Conservation (phyloP, 1,140 invertebrate genomes). For the Danaus plexippus region DNA sequence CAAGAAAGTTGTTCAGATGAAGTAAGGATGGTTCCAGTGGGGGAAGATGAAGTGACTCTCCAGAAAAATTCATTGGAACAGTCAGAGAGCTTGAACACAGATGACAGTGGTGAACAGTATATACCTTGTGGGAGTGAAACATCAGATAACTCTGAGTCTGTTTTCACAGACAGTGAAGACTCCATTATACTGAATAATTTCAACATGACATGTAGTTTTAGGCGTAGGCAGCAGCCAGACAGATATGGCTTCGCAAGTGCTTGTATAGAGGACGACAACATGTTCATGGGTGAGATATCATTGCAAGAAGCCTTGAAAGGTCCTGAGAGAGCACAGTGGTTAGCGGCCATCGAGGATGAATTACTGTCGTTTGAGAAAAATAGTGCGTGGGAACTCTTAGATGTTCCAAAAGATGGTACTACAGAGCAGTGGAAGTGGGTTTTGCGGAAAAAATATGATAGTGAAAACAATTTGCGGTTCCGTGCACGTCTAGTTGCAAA, state of each 20-base stretch:
- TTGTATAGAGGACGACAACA: slow-evolving; percentile 5
- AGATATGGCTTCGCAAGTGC: slow-evolving; percentile 1
- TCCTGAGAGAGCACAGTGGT: slow-evolving; percentile 1
- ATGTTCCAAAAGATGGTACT: slow-evolving; percentile 27
- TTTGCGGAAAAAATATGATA: slow-evolving; percentile 40
- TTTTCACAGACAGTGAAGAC: background rate
- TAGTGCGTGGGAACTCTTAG: slow-evolving; percentile 40
- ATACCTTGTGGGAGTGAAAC: slow-evolving; percentile 5
- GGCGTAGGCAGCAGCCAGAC: background rate
- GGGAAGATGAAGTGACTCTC: slow-evolving; percentile 6
- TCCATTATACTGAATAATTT: slow-evolving; percentile 4
- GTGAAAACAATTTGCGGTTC: slow-evolving; percentile 32
- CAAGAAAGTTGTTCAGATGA: slow-evolving; percentile 17
- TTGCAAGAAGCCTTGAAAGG: slow-evolving; percentile 2
- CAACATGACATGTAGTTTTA: slow-evolving; percentile 6
- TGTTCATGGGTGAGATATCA: slow-evolving; percentile 2
- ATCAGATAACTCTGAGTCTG: slow-evolving; percentile 5
- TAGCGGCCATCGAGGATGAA: background rate
- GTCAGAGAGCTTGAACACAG: slow-evolving; percentile 9
- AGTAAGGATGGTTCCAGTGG: slow-evolving; percentile 3
- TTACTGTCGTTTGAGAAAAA: slow-evolving; percentile 14
- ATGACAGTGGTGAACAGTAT: slow-evolving; percentile 10
- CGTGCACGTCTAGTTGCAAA: slow-evolving; percentile 64
- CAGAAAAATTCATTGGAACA: slow-evolving; percentile 16
- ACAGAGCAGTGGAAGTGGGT: slow-evolving; percentile 50